Conservation (phyloP, 2,888 invertebrate genomes). For the Xestoiulus laeticollis region DNA sequence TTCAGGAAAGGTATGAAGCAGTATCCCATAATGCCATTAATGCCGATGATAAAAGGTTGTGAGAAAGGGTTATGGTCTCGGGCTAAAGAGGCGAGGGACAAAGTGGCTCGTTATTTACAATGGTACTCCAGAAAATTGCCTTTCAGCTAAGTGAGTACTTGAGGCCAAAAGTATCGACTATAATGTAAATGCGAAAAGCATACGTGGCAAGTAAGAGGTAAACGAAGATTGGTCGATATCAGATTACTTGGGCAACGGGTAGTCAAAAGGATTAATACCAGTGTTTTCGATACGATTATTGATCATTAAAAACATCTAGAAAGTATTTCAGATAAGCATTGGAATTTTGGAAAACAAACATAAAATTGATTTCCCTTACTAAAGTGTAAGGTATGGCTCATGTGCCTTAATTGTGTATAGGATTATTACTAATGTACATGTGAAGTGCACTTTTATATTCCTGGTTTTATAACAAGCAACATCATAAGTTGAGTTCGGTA, state of each 20-base stretch:
- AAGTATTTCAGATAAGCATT: too few relatives aligned
- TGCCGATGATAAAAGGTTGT: neutral
- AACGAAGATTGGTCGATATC: neutral
- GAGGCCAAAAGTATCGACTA: neutral
- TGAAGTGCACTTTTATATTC: too few relatives aligned
- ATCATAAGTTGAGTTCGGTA: too few relatives aligned
- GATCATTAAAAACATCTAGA: too few relatives aligned
- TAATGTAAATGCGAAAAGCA: neutral
- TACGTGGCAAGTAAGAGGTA: neutral
- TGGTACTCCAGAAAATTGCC: neutral
- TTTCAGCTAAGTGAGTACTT: neutral
- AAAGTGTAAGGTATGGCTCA: too few relatives aligned
- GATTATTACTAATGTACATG: too few relatives aligned
- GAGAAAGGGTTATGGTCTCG: neutral
- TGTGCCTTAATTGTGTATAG: too few relatives aligned
- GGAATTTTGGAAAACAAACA: too few relatives aligned
- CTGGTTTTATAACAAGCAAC: too few relatives aligned
- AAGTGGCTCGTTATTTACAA: neutral
- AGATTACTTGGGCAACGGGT: neutral
- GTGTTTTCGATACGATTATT: too few relatives aligned
- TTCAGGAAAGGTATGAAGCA: neutral
- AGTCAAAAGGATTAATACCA: neutral
- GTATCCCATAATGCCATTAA: neutral
- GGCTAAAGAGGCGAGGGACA: neutral
- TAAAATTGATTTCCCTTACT: too few relatives aligned